Evolutionary conservation across 2,888 invertebrate species (phyloP).

Genomic region (Tuta absoluta): DNA sequence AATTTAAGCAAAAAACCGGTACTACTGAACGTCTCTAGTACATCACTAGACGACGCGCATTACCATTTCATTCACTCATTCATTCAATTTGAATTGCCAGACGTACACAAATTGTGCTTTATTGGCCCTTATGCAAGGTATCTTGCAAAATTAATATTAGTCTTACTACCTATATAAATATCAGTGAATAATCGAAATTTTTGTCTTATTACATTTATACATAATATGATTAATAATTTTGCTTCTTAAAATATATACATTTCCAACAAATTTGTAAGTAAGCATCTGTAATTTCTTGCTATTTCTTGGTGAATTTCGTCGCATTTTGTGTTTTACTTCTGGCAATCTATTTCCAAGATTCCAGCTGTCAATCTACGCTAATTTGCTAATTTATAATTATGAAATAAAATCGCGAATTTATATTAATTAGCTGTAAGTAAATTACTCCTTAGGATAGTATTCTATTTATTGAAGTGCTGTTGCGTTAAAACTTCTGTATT

Average conservation of each 20-base stretch:
- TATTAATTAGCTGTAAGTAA: slow-evolving; percentile 32
- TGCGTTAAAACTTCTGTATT: neutral
- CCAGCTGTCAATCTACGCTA: slow-evolving; percentile 36
- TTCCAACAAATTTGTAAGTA: too few species aligned
- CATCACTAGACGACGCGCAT: slow-evolving; percentile 44
- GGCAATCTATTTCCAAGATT: neutral
- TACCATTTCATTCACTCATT: slow-evolving; percentile 24
- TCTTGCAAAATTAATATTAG: neutral
- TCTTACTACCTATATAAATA: too few species aligned
- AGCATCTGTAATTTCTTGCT: too few species aligned
- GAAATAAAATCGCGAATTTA: slow-evolving; percentile 20
- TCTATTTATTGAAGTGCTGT: neutral
- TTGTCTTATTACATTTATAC: too few species aligned
- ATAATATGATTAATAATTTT: too few species aligned
- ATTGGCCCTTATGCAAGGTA: neutral
- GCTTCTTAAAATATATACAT: too few species aligned
- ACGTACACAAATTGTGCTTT: neutral
- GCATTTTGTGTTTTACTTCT: neutral
- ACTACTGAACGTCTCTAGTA: neutral
- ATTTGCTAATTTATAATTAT: slow-evolving; percentile 27
- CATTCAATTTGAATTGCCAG: neutral
- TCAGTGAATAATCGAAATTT: too few species aligned
- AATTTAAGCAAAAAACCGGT: slow-evolving; percentile 10
- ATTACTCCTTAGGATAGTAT: slow-evolving; percentile 19
- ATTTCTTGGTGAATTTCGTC: neutral